Conservation (phyloP, 2,797 vertebrate genomes). For the Acanthopagrus latus region DNA sequence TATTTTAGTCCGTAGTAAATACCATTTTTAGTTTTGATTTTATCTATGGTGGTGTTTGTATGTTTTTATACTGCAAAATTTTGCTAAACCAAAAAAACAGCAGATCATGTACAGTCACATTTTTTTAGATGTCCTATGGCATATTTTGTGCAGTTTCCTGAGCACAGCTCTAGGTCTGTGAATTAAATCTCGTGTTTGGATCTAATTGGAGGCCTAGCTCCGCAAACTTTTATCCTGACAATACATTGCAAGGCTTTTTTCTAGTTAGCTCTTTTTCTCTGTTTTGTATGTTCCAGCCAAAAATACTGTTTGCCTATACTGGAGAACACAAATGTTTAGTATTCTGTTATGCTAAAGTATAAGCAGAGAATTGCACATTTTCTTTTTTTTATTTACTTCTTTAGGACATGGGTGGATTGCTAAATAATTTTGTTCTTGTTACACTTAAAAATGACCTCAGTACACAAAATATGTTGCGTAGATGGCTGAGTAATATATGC, state of each 20-base stretch:
- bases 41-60: slow-evolving; percentile 55
- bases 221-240: slow-evolving; percentile 37
- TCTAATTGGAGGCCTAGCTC: slow-evolving; percentile 18
- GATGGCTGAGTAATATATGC: slow-evolving; percentile 71
- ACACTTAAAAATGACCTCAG: slow-evolving; percentile 49
- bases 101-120: slow-evolving; percentile 45
- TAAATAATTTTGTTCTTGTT: slow-evolving; percentile 48
- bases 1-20: slow-evolving; percentile 40
- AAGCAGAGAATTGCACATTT: slow-evolving; percentile 73
- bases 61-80: slow-evolving; percentile 70
- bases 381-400: slow-evolving; percentile 48
- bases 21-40: slow-evolving; percentile 46
- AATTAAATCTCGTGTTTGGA: slow-evolving; percentile 29
- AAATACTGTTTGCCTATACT: slow-evolving; percentile 54
- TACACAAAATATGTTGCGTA: slow-evolving; percentile 44
- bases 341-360: slow-evolving; percentile 48
- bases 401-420: slow-evolving; percentile 21
- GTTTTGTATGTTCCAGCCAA: slow-evolving; percentile 70
- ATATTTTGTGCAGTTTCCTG: slow-evolving; percentile 49
- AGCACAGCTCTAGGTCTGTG: slow-evolving; percentile 50
- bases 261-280: slow-evolving; percentile 39
- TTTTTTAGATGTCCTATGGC: slow-evolving; percentile 53
- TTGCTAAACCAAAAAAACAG: slow-evolving; percentile 58
- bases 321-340: slow-evolving; percentile 35
- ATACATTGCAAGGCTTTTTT: slow-evolving; percentile 49